Evolutionary conservation across 2,113 vertebrate genomes (phyloP).

Genomic region (Sminthopsis crassicaudata): DNA sequence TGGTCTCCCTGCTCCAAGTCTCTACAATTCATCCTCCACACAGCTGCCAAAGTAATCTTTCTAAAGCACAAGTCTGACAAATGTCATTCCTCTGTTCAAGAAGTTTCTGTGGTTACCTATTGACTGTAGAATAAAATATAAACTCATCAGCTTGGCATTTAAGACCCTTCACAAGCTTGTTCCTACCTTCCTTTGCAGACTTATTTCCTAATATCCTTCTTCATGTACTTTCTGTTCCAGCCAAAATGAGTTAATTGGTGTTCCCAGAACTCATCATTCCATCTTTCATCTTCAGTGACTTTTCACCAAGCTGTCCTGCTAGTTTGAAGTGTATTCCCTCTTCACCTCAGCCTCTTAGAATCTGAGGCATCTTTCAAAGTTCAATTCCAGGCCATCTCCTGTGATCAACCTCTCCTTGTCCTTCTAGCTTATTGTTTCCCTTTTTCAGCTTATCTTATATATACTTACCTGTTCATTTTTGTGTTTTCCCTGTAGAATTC

Average conservation of each 20-base stretch:
- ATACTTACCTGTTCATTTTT: background rate
- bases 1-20: background rate
- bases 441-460: background rate
- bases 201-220: background rate
- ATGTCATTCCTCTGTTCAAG: background rate
- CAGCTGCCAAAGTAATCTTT: background rate
- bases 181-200: background rate
- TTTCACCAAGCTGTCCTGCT: background rate
- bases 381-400: background rate
- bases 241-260: background rate
- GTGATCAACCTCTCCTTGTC: background rate
- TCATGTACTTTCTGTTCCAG: background rate
- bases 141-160: background rate
- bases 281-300: background rate
- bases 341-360: background rate
- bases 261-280: background rate
- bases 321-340: background rate
- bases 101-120: background rate
- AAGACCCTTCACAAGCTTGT: background rate
- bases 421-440: background rate
- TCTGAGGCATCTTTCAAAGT: background rate
- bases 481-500: background rate
- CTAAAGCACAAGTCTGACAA: background rate
- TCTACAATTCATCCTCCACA: background rate
- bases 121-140: background rate